These are phyloP conservation scores for Glyphotaelius pellucidus DNA, from an alignment of 2,888 invertebrate species.

Conservation along the genomic window DNA sequence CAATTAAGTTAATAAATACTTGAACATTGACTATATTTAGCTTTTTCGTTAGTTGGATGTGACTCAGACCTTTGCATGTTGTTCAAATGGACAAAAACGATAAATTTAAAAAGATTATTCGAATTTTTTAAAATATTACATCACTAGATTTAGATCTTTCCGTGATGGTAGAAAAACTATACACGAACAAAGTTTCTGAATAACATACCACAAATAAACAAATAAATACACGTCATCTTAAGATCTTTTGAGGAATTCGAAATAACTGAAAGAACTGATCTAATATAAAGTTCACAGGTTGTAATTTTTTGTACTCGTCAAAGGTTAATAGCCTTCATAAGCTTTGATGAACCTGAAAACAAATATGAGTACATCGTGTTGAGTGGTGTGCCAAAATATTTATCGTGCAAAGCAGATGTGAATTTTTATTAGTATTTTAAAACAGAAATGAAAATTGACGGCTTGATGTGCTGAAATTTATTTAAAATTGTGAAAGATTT, in stretches of 20 bases:
- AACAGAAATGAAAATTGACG: neutral
- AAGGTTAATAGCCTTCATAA: neutral
- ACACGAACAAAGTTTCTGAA: too few species aligned
- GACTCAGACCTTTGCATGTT: too few species aligned
- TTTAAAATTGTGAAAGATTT: neutral
- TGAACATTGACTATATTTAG: too few species aligned
- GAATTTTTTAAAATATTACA: too few species aligned
- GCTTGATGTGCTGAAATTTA: neutral
- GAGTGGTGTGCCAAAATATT: constrained; percentile 2
- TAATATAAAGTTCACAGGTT: neutral
- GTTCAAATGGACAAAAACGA: too few species aligned
- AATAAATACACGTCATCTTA: too few species aligned
- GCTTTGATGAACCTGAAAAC: neutral
- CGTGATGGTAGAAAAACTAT: too few species aligned
- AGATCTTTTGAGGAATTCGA: neutral
- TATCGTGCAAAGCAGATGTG: neutral
- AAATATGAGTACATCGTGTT: neutral
- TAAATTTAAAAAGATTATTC: too few species aligned
- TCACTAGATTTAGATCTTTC: too few species aligned
- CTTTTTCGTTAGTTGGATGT: too few species aligned
- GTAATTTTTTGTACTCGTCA: neutral
- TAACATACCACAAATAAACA: too few species aligned
- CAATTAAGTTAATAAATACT: too few species aligned
- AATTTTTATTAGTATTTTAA: neutral
- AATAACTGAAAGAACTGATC: neutral